A percentile compares a stretch with the other conserved stretches of the same genome.
These are phyloP conservation scores for Cuculus canorus DNA, from an alignment of 2,797 vertebrate species.

Conservation along the genomic window DNA sequence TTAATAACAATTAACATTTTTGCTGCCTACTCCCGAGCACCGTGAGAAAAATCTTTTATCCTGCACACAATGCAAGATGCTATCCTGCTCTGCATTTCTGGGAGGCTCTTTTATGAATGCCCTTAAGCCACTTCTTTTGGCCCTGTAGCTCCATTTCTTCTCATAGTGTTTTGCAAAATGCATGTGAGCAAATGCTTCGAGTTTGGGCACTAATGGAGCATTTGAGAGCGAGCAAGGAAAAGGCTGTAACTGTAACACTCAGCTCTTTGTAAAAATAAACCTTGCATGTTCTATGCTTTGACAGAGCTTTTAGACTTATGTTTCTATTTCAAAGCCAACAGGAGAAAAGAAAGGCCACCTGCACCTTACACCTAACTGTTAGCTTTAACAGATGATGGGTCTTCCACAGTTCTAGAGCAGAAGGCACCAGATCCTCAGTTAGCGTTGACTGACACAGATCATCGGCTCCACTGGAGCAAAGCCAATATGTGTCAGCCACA, in stretches of 20 bases:
- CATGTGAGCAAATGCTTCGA: not conserved
- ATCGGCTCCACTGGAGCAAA: not conserved
- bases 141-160: not conserved
- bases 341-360: slow-evolving; percentile 20
- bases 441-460: slow-evolving; percentile 32
- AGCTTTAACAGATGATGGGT: not conserved
- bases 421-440: slow-evolving; percentile 10
- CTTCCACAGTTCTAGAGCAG: slow-evolving; percentile 5
- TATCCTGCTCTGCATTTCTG: not conserved
- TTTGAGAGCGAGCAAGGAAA: not conserved
- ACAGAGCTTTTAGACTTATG: not conserved
- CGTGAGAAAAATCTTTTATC: not conserved
- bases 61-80: not conserved
- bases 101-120: not conserved
- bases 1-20: not conserved
- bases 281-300: not conserved
- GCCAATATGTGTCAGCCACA: not conserved
- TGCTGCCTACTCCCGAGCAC: not conserved
- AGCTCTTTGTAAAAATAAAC: not conserved
- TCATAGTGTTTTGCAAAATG: not conserved
- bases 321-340: not conserved
- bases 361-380: not conserved
- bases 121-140: not conserved
- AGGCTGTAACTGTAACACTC: not conserved
- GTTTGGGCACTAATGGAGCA: not conserved